Conservation (phyloP, 2,113 vertebrate species). For the Myiagra hebetior region DNA sequence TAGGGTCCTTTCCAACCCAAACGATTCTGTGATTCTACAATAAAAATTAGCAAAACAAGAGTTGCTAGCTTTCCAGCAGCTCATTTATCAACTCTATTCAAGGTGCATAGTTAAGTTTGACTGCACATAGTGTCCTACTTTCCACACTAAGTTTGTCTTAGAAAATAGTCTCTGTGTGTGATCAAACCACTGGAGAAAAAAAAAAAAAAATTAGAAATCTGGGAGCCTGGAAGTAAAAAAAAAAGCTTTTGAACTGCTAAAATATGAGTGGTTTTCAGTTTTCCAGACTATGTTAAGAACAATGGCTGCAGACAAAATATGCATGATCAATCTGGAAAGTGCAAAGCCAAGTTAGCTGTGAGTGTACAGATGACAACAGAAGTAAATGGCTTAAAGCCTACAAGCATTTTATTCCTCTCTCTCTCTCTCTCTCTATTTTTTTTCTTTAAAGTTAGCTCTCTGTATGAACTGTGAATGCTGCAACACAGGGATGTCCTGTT, state of each 20-base stretch:
- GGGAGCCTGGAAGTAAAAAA: not conserved
- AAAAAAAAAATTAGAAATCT: not conserved
- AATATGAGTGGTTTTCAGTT: not conserved
- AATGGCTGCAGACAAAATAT: not conserved
- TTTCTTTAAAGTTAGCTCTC: not conserved
- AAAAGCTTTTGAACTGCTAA: not conserved
- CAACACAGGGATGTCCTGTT: not conserved
- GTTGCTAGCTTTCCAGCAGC: not conserved
- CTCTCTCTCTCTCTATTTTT: not conserved
- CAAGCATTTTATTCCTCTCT: not conserved
- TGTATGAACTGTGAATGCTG: not conserved
- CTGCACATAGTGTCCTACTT: not conserved
- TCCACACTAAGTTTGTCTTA: not conserved
- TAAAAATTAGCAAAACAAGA: not conserved
- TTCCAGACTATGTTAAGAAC: not conserved
- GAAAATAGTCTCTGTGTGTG: not conserved
- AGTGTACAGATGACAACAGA: not conserved
- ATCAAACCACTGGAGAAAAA: not conserved
- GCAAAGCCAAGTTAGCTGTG: not conserved
- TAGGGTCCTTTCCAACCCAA: not conserved
- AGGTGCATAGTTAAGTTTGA: not conserved
- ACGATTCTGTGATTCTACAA: not conserved
- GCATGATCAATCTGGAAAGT: not conserved
- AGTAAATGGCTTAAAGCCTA: not conserved
- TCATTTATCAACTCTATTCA: not conserved